Evolutionary conservation across 2,797 vertebrate species (phyloP).

Genomic region (Potorous gilbertii): DNA sequence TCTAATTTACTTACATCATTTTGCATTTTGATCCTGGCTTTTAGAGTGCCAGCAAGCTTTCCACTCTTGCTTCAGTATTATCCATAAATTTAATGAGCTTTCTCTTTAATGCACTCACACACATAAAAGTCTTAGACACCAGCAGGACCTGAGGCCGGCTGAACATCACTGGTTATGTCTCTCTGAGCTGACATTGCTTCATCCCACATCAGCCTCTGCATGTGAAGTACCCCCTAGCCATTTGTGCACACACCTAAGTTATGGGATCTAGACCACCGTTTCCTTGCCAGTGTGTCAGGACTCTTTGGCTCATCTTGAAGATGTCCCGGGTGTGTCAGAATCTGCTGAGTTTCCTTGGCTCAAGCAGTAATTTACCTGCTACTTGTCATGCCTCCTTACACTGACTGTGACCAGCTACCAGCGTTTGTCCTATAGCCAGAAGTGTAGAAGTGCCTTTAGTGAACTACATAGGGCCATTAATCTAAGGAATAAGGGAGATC

Average conservation of each 20-base stretch:
- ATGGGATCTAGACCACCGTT: background rate
- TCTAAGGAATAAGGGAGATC: background rate
- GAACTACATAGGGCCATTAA: background rate
- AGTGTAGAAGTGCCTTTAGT: background rate
- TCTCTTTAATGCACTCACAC: background rate
- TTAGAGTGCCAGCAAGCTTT: background rate
- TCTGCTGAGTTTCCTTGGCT: background rate
- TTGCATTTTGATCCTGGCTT: conserved; percentile 18
- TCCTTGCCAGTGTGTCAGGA: background rate
- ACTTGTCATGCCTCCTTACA: background rate
- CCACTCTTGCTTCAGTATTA: background rate
- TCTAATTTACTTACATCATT: conserved; percentile 1
- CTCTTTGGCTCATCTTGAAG: background rate
- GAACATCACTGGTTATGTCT: background rate
- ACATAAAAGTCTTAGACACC: conserved; percentile 13
- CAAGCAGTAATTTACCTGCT: background rate
- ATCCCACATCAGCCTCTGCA: background rate
- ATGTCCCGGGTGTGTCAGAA: background rate
- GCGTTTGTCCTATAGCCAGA: background rate
- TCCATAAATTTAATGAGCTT: background rate
- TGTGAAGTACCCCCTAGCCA: background rate
- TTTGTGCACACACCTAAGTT: background rate
- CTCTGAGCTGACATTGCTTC: background rate
- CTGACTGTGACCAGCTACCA: background rate
- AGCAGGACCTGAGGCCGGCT: background rate